phyloP scores from a whole-genome alignment of 2,797 vertebrate species.

The Galagoides demidoff region DNA sequence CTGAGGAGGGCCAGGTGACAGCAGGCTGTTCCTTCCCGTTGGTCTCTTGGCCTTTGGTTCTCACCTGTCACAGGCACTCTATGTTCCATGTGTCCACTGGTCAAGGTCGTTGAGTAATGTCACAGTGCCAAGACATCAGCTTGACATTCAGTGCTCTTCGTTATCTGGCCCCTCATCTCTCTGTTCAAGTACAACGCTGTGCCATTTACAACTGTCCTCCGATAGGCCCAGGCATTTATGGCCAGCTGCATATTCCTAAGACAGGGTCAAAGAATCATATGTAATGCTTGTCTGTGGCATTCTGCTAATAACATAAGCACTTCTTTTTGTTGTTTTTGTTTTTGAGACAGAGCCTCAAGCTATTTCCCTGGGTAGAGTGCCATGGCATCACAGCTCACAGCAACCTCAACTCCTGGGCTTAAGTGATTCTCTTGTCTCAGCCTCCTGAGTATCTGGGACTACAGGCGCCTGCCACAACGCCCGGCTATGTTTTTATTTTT shows the following conservation, averaged over 20 bases:
- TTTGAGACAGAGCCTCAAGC: too few relatives aligned
- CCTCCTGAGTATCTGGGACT: too few relatives aligned
- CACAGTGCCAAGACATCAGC: not conserved
- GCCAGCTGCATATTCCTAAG: not conserved
- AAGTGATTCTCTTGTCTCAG: too few relatives aligned
- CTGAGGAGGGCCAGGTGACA: not conserved
- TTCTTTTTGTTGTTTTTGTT: not conserved
- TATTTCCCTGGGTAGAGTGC: too few relatives aligned
- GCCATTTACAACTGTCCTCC: not conserved
- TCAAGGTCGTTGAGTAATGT: not conserved
- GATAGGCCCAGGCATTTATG: not conserved
- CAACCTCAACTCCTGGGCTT: too few relatives aligned
- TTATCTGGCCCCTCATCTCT: not conserved
- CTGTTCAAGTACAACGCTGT: not conserved
- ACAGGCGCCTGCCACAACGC: too few relatives aligned
- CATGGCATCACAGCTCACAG: too few relatives aligned
- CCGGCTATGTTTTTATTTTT: too few relatives aligned
- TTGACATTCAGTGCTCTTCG: not conserved
- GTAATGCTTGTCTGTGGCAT: not conserved
- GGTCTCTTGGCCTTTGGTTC: not conserved
- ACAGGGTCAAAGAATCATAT: not conserved
- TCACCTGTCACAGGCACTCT: not conserved
- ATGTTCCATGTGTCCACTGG: not conserved
- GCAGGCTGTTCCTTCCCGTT: not conserved
- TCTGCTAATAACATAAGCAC: not conserved